These are phyloP conservation scores for Pseudolycoriella hygida DNA, from an alignment of 2,888 invertebrate genomes.

Conservation along the genomic window DNA sequence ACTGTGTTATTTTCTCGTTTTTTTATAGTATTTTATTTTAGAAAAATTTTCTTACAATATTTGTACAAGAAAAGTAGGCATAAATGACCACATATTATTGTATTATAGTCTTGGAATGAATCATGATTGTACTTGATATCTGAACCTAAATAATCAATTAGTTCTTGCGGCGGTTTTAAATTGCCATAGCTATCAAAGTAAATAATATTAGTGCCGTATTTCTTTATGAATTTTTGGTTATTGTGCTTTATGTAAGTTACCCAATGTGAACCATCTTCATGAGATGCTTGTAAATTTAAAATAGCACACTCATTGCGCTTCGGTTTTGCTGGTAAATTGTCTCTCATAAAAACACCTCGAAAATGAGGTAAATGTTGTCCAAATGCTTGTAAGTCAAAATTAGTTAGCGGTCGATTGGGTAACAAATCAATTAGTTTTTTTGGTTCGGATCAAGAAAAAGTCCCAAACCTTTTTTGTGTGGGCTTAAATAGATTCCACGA, in stretches of 20 bases:
- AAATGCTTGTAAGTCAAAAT: constrained; percentile 16
- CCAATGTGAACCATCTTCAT: constrained; percentile 20
- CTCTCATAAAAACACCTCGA: constrained; percentile 21
- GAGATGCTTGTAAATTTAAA: constrained; percentile 17
- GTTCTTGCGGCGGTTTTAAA: constrained; percentile 17
- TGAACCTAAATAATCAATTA: constrained; percentile 14
- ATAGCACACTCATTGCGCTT: constrained; percentile 12
- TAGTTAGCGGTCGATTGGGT: constrained; percentile 9
- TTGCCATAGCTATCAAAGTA: constrained; percentile 25
- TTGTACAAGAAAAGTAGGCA: constrained; percentile 15
- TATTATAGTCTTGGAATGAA: constrained; percentile 15
- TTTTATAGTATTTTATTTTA: neutral
- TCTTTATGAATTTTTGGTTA: too few relatives aligned
- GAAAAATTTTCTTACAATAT: constrained; percentile 1
- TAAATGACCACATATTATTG: constrained; percentile 17
- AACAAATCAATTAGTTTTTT: constrained; percentile 17
- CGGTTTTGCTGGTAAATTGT: constrained; percentile 18
- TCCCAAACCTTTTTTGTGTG: constrained; percentile 12
- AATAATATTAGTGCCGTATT: constrained; percentile 13
- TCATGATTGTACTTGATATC: constrained; percentile 16
- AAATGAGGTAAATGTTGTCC: constrained; percentile 17
- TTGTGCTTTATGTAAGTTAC: constrained; percentile 19
- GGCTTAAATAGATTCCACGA: constrained; percentile 18
- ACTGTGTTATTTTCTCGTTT: neutral
- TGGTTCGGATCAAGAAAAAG: constrained; percentile 3